Percentiles rank a stretch among this genome's conserved stretches.
Conservation (phyloP, 2,113 vertebrate genomes). For the Zosterops pallidus region DNA sequence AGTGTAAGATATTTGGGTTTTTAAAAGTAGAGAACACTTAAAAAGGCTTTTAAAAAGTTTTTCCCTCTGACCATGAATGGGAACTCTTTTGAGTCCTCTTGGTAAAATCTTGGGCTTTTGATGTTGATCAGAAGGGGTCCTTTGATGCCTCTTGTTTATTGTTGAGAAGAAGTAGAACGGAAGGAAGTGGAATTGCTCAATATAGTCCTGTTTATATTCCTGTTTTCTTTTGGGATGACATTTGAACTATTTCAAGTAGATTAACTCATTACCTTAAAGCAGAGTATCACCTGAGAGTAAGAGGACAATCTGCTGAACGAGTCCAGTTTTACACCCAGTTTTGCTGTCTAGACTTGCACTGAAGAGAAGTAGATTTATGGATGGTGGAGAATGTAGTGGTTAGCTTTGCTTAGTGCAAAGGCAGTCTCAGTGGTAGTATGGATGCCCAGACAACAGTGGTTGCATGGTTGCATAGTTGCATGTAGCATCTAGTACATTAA, state of each 20-base stretch:
- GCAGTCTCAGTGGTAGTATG: neutral
- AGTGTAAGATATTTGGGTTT: neutral
- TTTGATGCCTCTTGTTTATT: conserved; percentile 30
- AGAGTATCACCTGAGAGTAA: neutral
- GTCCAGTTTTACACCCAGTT: neutral
- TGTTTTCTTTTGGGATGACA: neutral
- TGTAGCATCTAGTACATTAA: conserved; percentile 3
- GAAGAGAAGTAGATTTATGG: neutral
- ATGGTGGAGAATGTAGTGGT: neutral
- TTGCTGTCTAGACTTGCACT: neutral
- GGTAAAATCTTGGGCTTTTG: neutral
- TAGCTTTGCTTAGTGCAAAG: neutral
- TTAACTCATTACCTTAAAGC: neutral
- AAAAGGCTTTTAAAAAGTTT: neutral
- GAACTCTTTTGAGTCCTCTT: neutral
- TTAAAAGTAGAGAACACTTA: neutral
- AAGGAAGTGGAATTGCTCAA: neutral
- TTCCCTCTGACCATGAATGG: neutral
- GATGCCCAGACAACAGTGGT: neutral
- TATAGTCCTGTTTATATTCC: neutral
- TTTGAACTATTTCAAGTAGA: neutral
- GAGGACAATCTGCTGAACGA: neutral
- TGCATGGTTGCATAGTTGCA: neutral
- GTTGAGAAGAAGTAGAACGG: neutral
- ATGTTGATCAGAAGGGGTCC: neutral